These are phyloP conservation scores for Glareola pratincola DNA, from an alignment of 2,113 vertebrate species.

Conservation along the genomic window DNA sequence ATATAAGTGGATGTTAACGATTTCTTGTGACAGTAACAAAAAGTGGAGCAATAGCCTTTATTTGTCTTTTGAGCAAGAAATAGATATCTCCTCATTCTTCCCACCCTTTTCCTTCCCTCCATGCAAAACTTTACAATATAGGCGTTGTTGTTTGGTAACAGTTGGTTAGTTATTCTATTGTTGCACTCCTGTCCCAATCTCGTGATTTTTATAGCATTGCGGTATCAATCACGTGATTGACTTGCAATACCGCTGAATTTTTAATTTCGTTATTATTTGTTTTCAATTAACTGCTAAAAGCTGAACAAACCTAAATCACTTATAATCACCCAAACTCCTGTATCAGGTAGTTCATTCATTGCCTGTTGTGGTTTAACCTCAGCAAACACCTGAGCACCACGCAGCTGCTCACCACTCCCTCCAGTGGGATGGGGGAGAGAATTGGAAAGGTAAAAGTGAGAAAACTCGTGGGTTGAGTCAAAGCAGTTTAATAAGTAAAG, in stretches of 20 bases:
- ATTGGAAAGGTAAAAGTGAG: not conserved
- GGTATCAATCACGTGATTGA: not conserved
- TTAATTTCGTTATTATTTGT: not conserved
- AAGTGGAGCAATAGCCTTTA: not conserved
- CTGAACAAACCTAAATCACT: not conserved
- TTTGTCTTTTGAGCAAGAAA: not conserved
- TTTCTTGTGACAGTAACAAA: not conserved
- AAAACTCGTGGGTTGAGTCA: not conserved
- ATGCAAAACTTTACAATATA: conserved; percentile 7
- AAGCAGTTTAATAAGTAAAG: not conserved
- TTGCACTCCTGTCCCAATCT: not conserved
- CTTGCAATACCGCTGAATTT: not conserved
- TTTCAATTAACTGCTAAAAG: not conserved
- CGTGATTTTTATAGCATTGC: not conserved
- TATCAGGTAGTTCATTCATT: rapidly evolving
- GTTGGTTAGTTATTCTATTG: conserved; percentile 26
- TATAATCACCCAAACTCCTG: not conserved
- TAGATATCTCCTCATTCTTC: not conserved
- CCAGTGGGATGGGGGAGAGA: not conserved
- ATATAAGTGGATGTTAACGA: not conserved
- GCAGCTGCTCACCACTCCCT: not conserved
- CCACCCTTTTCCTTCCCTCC: not conserved
- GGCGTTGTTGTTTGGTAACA: conserved; percentile 1
- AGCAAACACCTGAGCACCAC: not conserved
- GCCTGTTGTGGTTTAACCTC: not conserved